Base-by-base conservation (phyloP, 1,140 invertebrate genomes). In the Himalopsyche phryganea region DNA sequence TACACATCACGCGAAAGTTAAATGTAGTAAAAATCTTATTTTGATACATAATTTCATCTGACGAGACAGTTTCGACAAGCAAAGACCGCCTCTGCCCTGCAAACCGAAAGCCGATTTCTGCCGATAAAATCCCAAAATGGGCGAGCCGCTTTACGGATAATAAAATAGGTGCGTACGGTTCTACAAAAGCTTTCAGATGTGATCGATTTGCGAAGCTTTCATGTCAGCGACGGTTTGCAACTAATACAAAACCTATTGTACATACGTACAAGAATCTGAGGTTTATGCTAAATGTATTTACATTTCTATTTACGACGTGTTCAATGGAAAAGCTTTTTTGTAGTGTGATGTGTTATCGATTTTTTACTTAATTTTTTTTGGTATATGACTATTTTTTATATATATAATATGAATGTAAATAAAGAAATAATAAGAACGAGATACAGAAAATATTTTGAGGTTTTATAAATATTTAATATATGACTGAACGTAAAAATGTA, bases 1-100 rank as follows among this genome's bases (percentile, higher is more conserved):
- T n/a, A n/a, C n/a, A n/a, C n/a, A n/a, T n/a, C n/a, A n/a, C n/a
- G n/a, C n/a, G n/a, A n/a, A n/a, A n/a, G n/a, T n/a, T n/a, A n/a
- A n/a, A n/a, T n/a, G n/a, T n/a, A n/a, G n/a, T n/a, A n/a, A n/a
- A n/a, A n/a, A n/a, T n/a, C n/a, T n/a, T n/a, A n/a, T n/a, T 51
- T 2, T 46, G 44, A 59, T 42, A 44, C 61, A 63, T 63, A 63
- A 63, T 63, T 63, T 63, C 45, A 63, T 63, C 51, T 49, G 46
- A 58, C 51, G 52, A 59, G 61, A 63, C 61, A 63, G 55, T 41
- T 50, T 36, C 50, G 61, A 63, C 61, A 58, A 38, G 57, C 61
- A n/a, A n/a, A n/a, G 41, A 15, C 49, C 40, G 38, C 33, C 23
- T 15, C 45, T 42, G 19, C 33, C 10, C 18, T 48, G 48, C 46